phyloP scores from a whole-genome alignment of 2,888 invertebrate genomes.

The Volucella inanis region DNA sequence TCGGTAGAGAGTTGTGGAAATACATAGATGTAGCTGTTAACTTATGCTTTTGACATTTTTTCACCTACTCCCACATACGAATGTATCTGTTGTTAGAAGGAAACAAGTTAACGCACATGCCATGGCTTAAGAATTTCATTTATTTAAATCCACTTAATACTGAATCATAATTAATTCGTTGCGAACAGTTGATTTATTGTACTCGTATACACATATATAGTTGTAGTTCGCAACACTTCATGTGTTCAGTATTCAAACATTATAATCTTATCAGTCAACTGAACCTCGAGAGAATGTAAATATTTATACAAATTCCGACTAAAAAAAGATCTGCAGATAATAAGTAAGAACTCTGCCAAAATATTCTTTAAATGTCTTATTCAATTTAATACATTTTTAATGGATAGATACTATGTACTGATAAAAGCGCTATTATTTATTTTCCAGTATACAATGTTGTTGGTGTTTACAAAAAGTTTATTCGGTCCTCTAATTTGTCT shows the following conservation, averaged over 20 bases:
- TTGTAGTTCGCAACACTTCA: too few species aligned
- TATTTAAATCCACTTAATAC: too few species aligned
- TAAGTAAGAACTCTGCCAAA: slow-evolving; percentile 3
- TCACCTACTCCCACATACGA: too few species aligned
- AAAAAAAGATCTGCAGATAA: background rate
- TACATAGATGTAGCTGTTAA: too few species aligned
- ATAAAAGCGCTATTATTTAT: background rate
- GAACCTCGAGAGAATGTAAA: background rate
- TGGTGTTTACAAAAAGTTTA: background rate
- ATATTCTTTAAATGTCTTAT: slow-evolving; percentile 9
- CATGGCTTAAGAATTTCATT: too few species aligned
- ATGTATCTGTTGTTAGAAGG: too few species aligned
- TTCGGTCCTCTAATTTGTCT: background rate
- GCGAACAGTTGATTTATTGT: too few species aligned
- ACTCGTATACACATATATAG: too few species aligned
- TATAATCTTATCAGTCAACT: slow-evolving; percentile 9
- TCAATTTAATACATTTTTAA: slow-evolving; percentile 16
- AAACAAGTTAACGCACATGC: too few species aligned
- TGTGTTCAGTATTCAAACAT: slow-evolving; percentile 13
- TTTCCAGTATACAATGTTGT: slow-evolving; percentile 19
- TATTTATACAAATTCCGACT: slow-evolving; percentile 5
- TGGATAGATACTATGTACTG: slow-evolving; percentile 6
- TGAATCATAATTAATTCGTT: too few species aligned
- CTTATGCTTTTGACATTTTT: too few species aligned
- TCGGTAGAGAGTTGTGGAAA: too few species aligned